Evolutionary conservation across 2,113 vertebrate species (phyloP).

Genomic region (Eclectus roratus): DNA sequence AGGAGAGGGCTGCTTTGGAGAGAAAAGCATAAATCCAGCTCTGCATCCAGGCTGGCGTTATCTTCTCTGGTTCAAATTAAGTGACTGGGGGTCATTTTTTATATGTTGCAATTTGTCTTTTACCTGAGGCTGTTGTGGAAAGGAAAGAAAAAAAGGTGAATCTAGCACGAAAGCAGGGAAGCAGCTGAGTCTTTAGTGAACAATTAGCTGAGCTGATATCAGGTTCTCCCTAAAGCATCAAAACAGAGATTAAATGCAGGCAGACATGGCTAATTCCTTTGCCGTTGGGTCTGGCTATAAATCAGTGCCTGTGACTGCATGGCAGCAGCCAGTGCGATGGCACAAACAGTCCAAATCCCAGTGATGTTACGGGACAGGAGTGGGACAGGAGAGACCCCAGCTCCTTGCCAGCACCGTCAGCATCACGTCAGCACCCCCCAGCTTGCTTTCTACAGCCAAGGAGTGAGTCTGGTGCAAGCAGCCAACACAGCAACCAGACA

Average conservation of each 20-base stretch:
- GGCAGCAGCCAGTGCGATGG: background rate
- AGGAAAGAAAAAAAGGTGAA: conserved; percentile 17
- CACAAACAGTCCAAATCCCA: fast-evolving
- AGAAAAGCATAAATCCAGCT: conserved; percentile 42
- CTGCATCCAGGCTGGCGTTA: background rate
- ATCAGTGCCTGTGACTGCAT: background rate
- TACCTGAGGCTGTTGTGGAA: conserved; percentile 24
- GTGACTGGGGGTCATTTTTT: background rate
- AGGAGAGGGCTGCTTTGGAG: conserved; percentile 8
- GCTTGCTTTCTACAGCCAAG: background rate
- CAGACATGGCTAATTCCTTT: background rate
- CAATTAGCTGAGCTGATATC: background rate
- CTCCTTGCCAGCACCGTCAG: background rate
- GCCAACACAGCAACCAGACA: background rate
- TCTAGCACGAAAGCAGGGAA: background rate
- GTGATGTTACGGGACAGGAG: background rate
- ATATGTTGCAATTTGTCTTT: conserved; percentile 20
- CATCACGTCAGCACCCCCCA: fast-evolving
- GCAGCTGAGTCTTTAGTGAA: background rate
- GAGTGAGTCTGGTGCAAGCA: background rate
- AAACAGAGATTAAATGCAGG: background rate
- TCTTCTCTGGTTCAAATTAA: conserved; percentile 67
- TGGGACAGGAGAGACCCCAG: fast-evolving
- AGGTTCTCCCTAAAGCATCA: background rate
- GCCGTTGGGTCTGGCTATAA: background rate